Conservation (phyloP, 2,797 vertebrate species). For the Pangasius krempfi region DNA sequence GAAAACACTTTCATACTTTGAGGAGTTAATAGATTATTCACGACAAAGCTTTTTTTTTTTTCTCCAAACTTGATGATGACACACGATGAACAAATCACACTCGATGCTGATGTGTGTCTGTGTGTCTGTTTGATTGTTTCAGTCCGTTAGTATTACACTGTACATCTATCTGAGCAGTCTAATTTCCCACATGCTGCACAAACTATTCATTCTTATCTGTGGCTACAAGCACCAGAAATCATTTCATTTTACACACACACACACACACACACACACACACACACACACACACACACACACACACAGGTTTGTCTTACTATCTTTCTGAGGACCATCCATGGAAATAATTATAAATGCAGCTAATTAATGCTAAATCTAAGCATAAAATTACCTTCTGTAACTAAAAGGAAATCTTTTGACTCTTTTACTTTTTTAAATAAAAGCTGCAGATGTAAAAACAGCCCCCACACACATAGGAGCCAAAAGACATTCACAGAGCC, state of each 20-base stretch:
- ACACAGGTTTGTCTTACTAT: not conserved
- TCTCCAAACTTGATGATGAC: not conserved
- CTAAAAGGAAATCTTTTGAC: not conserved
- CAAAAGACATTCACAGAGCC: not conserved
- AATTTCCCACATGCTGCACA: slow-evolving; percentile 30
- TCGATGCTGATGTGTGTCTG: not conserved
- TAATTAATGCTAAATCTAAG: not conserved
- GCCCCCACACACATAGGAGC: not conserved
- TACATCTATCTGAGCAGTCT: slow-evolving; percentile 28
- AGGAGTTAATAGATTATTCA: slow-evolving; percentile 15
- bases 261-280: not conserved
- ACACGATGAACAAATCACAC: not conserved
- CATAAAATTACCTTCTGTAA: not conserved
- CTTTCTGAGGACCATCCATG: not conserved
- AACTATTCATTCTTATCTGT: slow-evolving; percentile 13
- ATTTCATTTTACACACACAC: slow-evolving; percentile 8
- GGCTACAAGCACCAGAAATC: slow-evolving; percentile 10
- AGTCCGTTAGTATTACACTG: slow-evolving; percentile 18
- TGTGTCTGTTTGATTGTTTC: slow-evolving; percentile 10
- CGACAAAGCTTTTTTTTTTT: not conserved
- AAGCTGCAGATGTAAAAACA: not conserved
- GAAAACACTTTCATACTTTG: slow-evolving; percentile 9
- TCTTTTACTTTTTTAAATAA: not conserved
- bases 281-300: not conserved
- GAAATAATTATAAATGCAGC: not conserved